Conservation (phyloP, 1,140 invertebrate species). For the Cecropterus lyciades region DNA sequence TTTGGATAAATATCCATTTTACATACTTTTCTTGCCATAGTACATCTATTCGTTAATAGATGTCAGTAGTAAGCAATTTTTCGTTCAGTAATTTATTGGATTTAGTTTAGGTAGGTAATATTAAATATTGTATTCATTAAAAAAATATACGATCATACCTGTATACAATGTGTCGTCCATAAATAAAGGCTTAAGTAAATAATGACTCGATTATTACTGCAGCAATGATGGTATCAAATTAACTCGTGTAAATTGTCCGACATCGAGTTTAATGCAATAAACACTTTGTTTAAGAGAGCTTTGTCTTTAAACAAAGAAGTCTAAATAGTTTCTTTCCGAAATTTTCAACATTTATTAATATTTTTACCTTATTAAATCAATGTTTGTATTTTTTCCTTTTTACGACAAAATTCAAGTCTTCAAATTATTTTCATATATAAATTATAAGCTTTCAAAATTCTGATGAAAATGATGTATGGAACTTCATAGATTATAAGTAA, state of each 20-base stretch:
- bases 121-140: too few relatives aligned
- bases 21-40: too few relatives aligned
- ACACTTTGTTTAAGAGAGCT: constrained; percentile 13
- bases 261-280: constrained; percentile 23
- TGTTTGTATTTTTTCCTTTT: too few relatives aligned
- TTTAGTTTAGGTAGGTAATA: too few relatives aligned
- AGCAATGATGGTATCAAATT: constrained; percentile 15
- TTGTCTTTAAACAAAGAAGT: constrained; percentile 4
- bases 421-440: too few relatives aligned
- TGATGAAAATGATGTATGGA: too few relatives aligned
- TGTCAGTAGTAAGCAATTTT: constrained; percentile 38
- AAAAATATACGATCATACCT: too few relatives aligned
- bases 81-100: background rate
- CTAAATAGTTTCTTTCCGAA: background rate
- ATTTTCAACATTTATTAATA: background rate
- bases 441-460: too few relatives aligned
- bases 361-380: too few relatives aligned
- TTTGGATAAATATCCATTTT: too few relatives aligned
- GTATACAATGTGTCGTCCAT: background rate
- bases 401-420: too few relatives aligned
- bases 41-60: constrained; percentile 48
- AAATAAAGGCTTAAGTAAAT: background rate
- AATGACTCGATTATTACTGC: background rate
- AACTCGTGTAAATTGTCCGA: constrained; percentile 24
- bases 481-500: background rate